These are phyloP conservation scores for Hydrotaea cyrtoneurina DNA, from an alignment of 2,888 invertebrate genomes.

Conservation along the genomic window DNA sequence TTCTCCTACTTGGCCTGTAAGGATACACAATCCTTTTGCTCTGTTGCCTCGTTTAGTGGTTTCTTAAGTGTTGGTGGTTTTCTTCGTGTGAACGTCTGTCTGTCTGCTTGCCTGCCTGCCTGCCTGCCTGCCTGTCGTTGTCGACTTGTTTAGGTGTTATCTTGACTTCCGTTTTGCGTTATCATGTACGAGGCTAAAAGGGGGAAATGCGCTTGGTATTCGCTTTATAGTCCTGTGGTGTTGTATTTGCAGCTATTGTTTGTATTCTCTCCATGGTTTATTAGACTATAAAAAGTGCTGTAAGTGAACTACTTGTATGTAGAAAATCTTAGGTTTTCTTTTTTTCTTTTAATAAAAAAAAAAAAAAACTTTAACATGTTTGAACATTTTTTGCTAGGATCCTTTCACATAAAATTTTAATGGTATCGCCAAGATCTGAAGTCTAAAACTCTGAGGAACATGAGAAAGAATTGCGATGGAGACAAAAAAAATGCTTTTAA, in stretches of 20 bases:
- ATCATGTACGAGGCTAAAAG: background rate
- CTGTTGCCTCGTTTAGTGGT: conserved; percentile 12
- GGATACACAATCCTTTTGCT: background rate
- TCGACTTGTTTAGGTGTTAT: conserved; percentile 47
- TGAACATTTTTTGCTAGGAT: background rate
- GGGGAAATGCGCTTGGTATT: background rate
- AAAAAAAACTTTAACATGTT: background rate
- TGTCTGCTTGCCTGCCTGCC: too few relatives aligned
- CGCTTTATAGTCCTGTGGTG: background rate
- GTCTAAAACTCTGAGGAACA: too few relatives aligned
- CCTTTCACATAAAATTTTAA: too few relatives aligned
- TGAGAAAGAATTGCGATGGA: too few relatives aligned
- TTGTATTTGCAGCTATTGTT: conserved; percentile 16
- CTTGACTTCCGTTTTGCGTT: conserved; percentile 50
- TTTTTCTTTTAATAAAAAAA: conserved; percentile 30
- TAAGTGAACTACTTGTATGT: background rate
- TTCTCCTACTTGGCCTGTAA: background rate
- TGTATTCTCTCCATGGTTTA: background rate
- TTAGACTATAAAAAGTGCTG: conserved; percentile 12
- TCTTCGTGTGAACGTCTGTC: background rate
- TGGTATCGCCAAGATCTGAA: too few relatives aligned
- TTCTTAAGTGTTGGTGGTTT: conserved; percentile 6
- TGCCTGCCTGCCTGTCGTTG: too few relatives aligned
- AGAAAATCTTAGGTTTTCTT: too few relatives aligned
- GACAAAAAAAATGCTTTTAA: too few relatives aligned